Conservation (phyloP, 2,113 vertebrate species). For the Phoxinus phoxinus region DNA sequence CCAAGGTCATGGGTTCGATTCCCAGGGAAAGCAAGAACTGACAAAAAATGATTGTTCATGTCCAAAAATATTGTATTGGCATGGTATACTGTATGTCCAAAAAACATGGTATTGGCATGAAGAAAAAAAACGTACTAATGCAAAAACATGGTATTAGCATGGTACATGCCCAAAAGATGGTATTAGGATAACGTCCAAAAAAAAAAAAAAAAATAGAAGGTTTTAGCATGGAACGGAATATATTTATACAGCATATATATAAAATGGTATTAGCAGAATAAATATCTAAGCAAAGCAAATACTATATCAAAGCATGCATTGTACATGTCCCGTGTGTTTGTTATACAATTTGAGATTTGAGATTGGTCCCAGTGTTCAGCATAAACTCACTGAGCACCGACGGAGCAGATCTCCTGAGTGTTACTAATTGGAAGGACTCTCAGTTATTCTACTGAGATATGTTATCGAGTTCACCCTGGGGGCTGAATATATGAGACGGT, state of each 20-base stretch:
- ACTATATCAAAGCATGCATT: not conserved
- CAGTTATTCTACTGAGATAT: slow-evolving; percentile 22
- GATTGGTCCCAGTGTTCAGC: not conserved
- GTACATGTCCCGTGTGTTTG: not conserved
- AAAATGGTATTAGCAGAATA: no score
- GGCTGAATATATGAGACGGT: slow-evolving; percentile 4
- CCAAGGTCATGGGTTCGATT: no score
- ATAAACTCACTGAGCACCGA: not conserved
- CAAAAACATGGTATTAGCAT: not conserved
- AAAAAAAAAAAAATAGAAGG: no score
- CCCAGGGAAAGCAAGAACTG: no score
- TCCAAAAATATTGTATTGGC: not conserved
- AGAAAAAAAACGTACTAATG: no score
- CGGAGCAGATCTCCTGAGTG: slow-evolving; percentile 4
- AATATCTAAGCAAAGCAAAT: not conserved
- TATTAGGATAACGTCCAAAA: not conserved
- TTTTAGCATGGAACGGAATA: no score
- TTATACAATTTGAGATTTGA: not conserved
- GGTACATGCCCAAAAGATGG: not conserved
- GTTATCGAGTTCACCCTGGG: slow-evolving; percentile 21
- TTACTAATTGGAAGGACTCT: slow-evolving; percentile 39
- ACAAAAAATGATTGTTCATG: no score
- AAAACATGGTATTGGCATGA: not conserved
- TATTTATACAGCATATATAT: no score
- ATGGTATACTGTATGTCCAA: not conserved